Evolutionary conservation across 2,888 invertebrate species (phyloP), one percentile per base, ranked within the genome.

Genomic region (Tribolium freemani): DNA sequence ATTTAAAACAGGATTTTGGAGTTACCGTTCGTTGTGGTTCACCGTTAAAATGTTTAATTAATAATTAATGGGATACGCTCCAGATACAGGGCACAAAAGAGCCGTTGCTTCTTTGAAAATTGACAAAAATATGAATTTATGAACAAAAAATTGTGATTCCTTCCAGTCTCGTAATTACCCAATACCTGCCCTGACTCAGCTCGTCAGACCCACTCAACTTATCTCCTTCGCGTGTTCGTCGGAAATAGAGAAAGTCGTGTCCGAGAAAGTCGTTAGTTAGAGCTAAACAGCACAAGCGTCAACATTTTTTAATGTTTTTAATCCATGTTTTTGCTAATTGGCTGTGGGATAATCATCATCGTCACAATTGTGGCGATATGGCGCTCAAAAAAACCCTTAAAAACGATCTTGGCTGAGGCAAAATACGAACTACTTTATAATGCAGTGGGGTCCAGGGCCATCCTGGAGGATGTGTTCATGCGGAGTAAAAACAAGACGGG

Each of bases 401-500:
- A 87, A 77, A 82, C 89, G 77, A 86, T 91, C 64, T 80, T 89
- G 64, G 87, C 87, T 64, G 90, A 90, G 77, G 84, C 90, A 11
- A 86, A 88, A 75, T 88, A 88, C 82, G 87, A 88, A 73, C 64
- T 90, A 67, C 87, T 89, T 74, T 91, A 91, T 86, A 90, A 91
- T 81, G 85, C 90, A 72, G 85, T 91, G 53, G 92, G 92, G 68
- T 86, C 86, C 3, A 88, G 87, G 66, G 90, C 90, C 9, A 82
- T 91, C 31, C 83, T 91, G 73, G 90, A 91, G 80, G 92, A 93
- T 84, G 86, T 89, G 84, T 79, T 90, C 20, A 89, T 89, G 81
- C 85, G 88, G 21, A 85, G 87, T 72, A 85, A 87, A 74, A 92
- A 92, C 85, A 90, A 88, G 84, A 86, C 85, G 71, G 87, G 89